These are phyloP conservation scores for Motacilla tschutschensis DNA, from an alignment of 2,113 vertebrate species.

Conservation along the genomic window DNA sequence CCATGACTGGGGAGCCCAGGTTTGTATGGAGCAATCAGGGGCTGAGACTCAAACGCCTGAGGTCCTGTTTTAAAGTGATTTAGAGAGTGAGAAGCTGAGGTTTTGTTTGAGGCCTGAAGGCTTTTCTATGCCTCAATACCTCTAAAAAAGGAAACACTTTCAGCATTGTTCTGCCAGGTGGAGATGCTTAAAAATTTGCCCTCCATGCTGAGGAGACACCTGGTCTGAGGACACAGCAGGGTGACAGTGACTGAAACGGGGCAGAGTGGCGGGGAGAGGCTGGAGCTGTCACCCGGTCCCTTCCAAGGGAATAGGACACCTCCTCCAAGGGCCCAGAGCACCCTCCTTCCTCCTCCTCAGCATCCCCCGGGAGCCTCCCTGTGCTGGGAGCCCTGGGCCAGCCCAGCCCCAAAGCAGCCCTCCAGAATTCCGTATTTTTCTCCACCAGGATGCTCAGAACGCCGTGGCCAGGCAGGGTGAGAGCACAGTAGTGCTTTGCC, in stretches of 20 bases:
- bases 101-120: neutral
- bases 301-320: neutral
- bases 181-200: rapidly evolving
- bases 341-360: neutral
- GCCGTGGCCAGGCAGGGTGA: neutral
- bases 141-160: neutral
- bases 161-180: neutral
- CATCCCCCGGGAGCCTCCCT: neutral
- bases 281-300: neutral
- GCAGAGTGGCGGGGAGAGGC: neutral
- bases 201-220: neutral
- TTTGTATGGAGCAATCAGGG: rapidly evolving
- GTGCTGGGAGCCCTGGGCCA: neutral
- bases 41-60: neutral
- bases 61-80: neutral
- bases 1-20: rapidly evolving
- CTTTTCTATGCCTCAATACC: neutral
- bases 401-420: neutral
- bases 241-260: neutral
- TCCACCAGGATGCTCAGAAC: neutral
- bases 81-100: neutral
- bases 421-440: rapidly evolving
- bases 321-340: neutral
- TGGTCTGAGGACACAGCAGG: neutral
- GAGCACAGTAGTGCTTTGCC: neutral